Evolutionary conservation across 2,888 invertebrate species (phyloP), one percentile per base, ranked within the genome.

Genomic region (Chironomus riparius): DNA sequence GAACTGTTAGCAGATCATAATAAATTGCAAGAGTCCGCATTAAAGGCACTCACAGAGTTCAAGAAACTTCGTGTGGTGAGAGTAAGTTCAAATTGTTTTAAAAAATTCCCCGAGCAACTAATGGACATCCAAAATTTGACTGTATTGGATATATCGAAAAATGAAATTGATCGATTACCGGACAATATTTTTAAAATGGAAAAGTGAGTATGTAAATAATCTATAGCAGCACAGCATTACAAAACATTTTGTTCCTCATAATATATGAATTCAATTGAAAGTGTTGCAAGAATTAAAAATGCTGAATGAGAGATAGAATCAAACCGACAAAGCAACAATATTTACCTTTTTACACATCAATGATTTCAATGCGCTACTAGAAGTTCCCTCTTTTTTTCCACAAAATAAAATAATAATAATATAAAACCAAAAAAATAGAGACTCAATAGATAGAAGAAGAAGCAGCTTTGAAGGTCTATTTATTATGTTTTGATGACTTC

Each of bases 121-220:
- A 85, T 90, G 80, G 85, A 87, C 75, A 83, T 91, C 77, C 83
- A 84, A n/a, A 85, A 87, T 2, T 83, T 92, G 78, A 88, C 87
- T 56, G 87, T 87, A 77, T 86, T 92, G 76, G 90, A 92, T 81
- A 83, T 92, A 78, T 89, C 90, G 70, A 88, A 90, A 80, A 92
- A 92, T 81, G 86, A 86, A 78, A 86, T 92, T 78, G 82, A 87
- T 75, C 87, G 87, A 77, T 82, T 92, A 77, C 90, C 91, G 0
- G 83, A 86, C 68, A 90, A 89, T 81, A 89, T 92, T 80, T 86
- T 85, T 79, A 86, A 83, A 78, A 82, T 88, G 77, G 81, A 84
- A 81, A 85, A 86, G 89, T 89, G 82, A 86, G 87, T 85, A 78
- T 73, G 70, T 77, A 50, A 68, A 47, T 65, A 61, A 73, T 38